These are phyloP conservation scores for Gallinago undulata DNA, from an alignment of 2,113 vertebrate species.

Conservation along the genomic window DNA sequence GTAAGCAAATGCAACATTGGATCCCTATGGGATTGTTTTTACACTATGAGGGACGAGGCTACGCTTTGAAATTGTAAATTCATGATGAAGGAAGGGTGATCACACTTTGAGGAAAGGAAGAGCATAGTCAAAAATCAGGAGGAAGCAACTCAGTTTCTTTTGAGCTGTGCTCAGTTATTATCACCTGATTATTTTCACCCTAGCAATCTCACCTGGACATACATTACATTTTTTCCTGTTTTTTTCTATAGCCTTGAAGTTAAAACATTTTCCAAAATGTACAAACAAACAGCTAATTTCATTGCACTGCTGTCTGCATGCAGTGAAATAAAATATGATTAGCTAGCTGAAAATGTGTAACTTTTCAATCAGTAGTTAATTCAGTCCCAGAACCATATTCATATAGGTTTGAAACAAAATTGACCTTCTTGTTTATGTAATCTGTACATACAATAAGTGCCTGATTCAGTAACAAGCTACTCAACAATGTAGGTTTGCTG, in stretches of 20 bases:
- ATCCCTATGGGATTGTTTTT: not conserved
- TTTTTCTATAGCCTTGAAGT: not conserved
- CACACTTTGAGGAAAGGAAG: not conserved
- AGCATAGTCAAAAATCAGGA: not conserved
- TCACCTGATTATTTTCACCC: not conserved
- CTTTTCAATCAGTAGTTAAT: slow-evolving; percentile 59
- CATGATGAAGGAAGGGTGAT: not conserved
- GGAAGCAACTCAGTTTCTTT: not conserved
- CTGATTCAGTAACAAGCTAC: slow-evolving; percentile 60
- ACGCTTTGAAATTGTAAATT: not conserved
- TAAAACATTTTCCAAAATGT: slow-evolving; percentile 39
- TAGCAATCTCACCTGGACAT: not conserved
- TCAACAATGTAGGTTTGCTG: slow-evolving; percentile 20
- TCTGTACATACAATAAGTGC: slow-evolving; percentile 49
- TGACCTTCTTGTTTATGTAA: slow-evolving; percentile 69
- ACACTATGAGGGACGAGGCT: not conserved
- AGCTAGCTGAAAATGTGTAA: slow-evolving; percentile 46
- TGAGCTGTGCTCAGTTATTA: not conserved
- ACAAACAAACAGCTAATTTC: slow-evolving; percentile 68
- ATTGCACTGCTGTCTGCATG: slow-evolving; percentile 58
- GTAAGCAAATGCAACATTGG: not conserved
- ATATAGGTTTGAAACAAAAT: slow-evolving; percentile 60
- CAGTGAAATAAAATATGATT: slow-evolving; percentile 43
- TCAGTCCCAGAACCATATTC: slow-evolving; percentile 27
- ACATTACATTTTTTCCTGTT: not conserved